Conservation (phyloP, 2,113 vertebrate species). For the Equus przewalskii region DNA sequence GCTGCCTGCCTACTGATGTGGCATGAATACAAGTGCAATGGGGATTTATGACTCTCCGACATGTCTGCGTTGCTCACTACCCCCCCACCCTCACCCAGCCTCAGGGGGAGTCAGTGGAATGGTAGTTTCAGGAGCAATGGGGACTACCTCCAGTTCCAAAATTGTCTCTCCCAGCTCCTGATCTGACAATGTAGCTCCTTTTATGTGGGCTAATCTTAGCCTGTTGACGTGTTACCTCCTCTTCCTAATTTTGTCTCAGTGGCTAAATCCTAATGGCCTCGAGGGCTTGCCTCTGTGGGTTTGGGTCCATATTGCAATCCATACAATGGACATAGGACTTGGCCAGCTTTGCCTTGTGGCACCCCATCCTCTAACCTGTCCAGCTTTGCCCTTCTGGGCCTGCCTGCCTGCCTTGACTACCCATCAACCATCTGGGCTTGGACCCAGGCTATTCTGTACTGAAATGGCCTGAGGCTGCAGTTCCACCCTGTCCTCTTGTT, state of each 20-base stretch:
- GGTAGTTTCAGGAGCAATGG: not conserved
- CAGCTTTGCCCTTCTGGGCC: not conserved
- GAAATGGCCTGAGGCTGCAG: not conserved
- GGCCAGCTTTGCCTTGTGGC: not conserved
- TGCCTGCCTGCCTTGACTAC: not conserved
- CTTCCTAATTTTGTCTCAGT: not conserved
- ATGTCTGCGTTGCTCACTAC: not conserved
- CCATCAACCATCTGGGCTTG: not conserved
- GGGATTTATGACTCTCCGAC: not conserved
- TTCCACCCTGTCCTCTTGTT: not conserved
- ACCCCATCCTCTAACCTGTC: not conserved
- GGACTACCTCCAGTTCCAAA: not conserved
- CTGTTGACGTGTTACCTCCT: not conserved
- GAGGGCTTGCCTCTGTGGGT: not conserved
- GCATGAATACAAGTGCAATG: fast-evolving
- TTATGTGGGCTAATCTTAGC: not conserved
- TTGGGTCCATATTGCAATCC: not conserved
- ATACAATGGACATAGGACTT: not conserved
- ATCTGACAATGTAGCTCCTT: not conserved
- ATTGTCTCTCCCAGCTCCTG: not conserved
- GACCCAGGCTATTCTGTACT: not conserved
- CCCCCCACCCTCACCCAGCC: not conserved
- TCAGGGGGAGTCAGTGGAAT: not conserved
- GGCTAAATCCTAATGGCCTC: not conserved
- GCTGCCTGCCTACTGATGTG: not conserved